Conservation (phyloP, 2,888 invertebrate species). For the Galeopsomyia nigrocyanea region DNA sequence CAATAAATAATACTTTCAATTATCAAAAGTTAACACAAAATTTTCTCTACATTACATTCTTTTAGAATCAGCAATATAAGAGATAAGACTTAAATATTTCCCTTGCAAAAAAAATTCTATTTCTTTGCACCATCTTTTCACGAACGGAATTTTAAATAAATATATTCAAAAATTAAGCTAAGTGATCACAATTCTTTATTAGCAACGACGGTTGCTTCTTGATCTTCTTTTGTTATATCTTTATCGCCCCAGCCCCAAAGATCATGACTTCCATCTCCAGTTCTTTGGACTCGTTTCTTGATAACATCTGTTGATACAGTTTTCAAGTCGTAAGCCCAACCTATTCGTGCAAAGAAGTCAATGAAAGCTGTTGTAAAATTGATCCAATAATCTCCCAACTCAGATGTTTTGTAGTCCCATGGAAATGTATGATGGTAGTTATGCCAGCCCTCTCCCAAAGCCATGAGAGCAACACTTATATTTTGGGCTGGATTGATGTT, state of each 20-base stretch:
- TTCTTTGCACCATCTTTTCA: too few relatives aligned
- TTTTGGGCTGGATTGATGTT: conserved; percentile 86
- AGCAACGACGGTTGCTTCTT: conserved; percentile 52
- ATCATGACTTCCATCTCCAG: conserved; percentile 81
- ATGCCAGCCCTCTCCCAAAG: conserved; percentile 92
- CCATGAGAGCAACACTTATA: conserved; percentile 77
- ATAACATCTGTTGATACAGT: conserved; percentile 81
- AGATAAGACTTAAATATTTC: too few relatives aligned
- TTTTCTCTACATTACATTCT: too few relatives aligned
- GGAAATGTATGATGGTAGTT: conserved; percentile 92
- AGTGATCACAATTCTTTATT: conserved; percentile 46
- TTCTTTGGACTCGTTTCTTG: conserved; percentile 78
- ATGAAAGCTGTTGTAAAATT: conserved; percentile 73
- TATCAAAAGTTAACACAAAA: too few relatives aligned
- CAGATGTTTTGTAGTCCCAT: conserved; percentile 92
- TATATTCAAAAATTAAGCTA: too few relatives aligned
- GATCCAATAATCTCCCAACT: conserved; percentile 74
- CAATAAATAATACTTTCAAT: too few relatives aligned
- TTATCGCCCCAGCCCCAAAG: conserved; percentile 77
- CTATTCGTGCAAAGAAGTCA: conserved; percentile 82
- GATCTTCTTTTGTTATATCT: conserved; percentile 64
- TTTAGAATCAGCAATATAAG: neutral
- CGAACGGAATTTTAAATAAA: too few relatives aligned
- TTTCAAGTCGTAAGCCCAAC: conserved; percentile 90
- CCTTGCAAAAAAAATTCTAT: too few relatives aligned